Base-by-base conservation (phyloP, 1,140 invertebrate species). In the Mya arenaria region DNA sequence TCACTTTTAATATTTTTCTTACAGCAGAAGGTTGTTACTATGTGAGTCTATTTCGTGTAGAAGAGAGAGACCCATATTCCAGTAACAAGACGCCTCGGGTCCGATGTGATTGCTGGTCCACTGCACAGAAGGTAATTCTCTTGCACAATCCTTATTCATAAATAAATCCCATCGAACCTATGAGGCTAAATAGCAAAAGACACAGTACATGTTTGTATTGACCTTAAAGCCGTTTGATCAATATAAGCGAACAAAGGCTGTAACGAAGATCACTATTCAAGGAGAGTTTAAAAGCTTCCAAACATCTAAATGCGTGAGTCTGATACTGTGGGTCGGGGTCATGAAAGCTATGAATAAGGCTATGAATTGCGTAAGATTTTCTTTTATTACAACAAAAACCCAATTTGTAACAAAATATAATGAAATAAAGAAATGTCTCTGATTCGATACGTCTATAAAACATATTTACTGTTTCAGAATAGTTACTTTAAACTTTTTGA, bases 21-120 rank as follows among this genome's bases (percentile, higher is more conserved):
- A n/a, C n/a, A n/a, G 8, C 48, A 82, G 79, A 82, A 15, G 79
- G 79, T 23, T 58, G 79, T 30, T 82, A 39, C 37, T 82, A 82
- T 65, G 58, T 82, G 4, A 69, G 73, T 25, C 65, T 82, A 4
- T 10, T 44, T 6, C 58, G 56, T 15, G 72, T 62, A n/a, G 69
- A 73, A 17, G 78, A 82, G 19, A 30, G 41, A 55, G 66, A 65
- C 5, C 55, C 30, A 28, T 34, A 73, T 41, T 25, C 65, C 17
- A 72, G 66, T 37, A 73, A 73, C 62, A 82, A 82, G 48, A 63
- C 37, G 32, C 79, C 79, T n/a, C 79, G 73, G 41, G 56, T 82
- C 23, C 23, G 79, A n/a, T 82, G 79, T 56, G 60, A 73, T 30
- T 52, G 17, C 19, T 65, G 37, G 32, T 23, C 25, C 10, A 71